Evolutionary conservation across 2,888 invertebrate species (phyloP).

Genomic region (Spilosoma lubricipeda): DNA sequence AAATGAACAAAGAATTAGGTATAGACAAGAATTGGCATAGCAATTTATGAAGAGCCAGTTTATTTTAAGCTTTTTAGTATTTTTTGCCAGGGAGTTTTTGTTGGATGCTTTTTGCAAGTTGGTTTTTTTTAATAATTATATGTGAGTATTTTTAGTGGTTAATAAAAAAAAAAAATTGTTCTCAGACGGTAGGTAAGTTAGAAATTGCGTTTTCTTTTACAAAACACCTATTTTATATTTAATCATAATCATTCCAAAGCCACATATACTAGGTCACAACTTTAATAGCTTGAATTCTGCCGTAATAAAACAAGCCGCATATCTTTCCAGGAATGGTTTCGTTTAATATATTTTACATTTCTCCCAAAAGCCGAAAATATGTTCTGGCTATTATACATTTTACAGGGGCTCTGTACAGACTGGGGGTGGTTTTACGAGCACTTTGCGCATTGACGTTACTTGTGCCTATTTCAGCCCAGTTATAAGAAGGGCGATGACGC

Average conservation of each 20-base stretch:
- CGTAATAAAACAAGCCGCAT: background rate
- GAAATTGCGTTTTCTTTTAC: no score
- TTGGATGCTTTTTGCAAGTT: no score
- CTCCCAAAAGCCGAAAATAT: constrained; percentile 15
- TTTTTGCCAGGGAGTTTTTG: no score
- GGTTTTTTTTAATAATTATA: no score
- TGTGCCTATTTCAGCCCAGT: constrained; percentile 18
- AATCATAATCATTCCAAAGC: background rate
- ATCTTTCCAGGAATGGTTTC: background rate
- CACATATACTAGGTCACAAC: background rate
- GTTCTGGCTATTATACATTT: constrained; percentile 19
- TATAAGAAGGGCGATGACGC: constrained; percentile 18
- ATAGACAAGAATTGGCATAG: no score
- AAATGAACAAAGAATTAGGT: no score
- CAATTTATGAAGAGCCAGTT: no score
- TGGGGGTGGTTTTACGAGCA: constrained; percentile 19
- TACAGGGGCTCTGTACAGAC: constrained; percentile 9
- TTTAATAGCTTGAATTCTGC: background rate
- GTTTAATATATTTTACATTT: constrained; percentile 15
- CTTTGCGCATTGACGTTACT: constrained; percentile 23
- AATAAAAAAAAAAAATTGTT: no score
- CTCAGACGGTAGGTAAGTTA: no score
- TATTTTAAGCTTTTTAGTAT: no score
- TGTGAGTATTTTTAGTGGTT: no score
- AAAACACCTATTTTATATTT: no score